Conservation (phyloP, 2,113 vertebrate species). For the Mola mola region DNA sequence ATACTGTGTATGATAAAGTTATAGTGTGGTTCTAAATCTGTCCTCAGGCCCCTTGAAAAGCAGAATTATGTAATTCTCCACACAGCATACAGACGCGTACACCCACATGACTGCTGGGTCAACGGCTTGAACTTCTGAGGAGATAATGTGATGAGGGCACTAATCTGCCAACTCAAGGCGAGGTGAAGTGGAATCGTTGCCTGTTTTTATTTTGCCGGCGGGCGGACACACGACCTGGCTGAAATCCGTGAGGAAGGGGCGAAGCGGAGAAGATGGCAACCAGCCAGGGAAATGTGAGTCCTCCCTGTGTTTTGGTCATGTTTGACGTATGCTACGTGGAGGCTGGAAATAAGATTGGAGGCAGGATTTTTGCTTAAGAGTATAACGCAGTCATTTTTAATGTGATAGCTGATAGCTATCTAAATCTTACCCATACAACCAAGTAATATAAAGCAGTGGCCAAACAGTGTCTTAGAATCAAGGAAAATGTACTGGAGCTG, state of each 20-base stretch:
- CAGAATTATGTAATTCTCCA: conserved; percentile 8
- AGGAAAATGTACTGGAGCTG: too few species aligned
- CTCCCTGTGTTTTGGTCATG: conserved; percentile 63
- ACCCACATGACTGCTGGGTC: conserved; percentile 28
- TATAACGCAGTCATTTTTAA: too few species aligned
- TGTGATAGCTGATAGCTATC: too few species aligned
- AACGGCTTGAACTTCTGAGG: conserved; percentile 20
- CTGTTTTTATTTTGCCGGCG: conserved; percentile 26
- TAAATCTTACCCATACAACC: too few species aligned
- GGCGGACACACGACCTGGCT: conserved; percentile 52
- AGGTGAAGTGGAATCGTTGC: conserved; percentile 32
- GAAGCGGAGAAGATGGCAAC: conserved; percentile 44
- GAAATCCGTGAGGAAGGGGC: conserved; percentile 20
- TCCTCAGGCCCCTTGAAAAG: conserved; percentile 13
- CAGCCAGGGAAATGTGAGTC: conserved; percentile 65
- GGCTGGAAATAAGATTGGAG: conserved; percentile 72
- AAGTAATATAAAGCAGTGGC: too few species aligned
- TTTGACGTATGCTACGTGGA: conserved; percentile 67
- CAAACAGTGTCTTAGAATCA: too few species aligned
- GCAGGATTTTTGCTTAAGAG: conserved; percentile 64
- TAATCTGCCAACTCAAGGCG: conserved; percentile 49
- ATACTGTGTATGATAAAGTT: neutral
- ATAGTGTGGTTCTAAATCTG: conserved; percentile 9
- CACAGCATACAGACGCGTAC: neutral
- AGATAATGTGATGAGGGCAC: conserved; percentile 54